Conservation (phyloP, 1,140 invertebrate genomes). For the Gonatopus flavifemur region DNA sequence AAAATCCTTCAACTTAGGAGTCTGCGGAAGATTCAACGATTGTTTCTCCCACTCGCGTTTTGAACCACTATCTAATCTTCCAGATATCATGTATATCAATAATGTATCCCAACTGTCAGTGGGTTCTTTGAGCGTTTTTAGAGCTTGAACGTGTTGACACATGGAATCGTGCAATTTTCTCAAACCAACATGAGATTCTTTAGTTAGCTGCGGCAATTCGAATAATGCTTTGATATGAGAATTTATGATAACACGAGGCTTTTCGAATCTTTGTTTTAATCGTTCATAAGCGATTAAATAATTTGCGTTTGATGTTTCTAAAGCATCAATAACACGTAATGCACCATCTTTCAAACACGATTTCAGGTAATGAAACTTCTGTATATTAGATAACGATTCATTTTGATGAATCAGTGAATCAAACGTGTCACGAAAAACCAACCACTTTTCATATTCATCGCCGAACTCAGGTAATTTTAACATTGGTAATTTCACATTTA, state of each 20-base stretch:
- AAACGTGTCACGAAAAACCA: constrained; percentile 20
- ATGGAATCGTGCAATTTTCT: constrained; percentile 26
- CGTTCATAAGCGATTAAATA: constrained; percentile 21
- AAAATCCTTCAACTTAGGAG: not conserved
- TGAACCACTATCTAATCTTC: not conserved
- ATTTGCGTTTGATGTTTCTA: constrained; percentile 16
- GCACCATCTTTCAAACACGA: constrained; percentile 11
- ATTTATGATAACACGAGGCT: constrained; percentile 32
- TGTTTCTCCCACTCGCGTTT: constrained; percentile 5
- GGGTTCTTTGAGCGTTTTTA: constrained; percentile 12
- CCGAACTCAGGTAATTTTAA: constrained; percentile 6
- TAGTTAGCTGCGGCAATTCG: constrained; percentile 18
- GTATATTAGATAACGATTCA: not conserved
- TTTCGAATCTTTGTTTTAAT: constrained; percentile 31
- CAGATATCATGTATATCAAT: constrained; percentile 6
- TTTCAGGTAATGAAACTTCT: constrained; percentile 27
- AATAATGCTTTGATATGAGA: constrained; percentile 32
- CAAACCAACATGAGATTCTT: constrained; percentile 20
- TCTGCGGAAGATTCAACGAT: not conserved
- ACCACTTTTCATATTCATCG: constrained; percentile 8
- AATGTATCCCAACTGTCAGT: constrained; percentile 6
- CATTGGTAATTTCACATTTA: too few species aligned
- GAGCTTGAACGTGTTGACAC: constrained; percentile 27
- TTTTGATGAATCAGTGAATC: constrained; percentile 14
- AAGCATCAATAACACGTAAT: constrained; percentile 8